Evolutionary conservation across 2,888 invertebrate genomes (phyloP).

Genomic region (Cosmia pyralina): DNA sequence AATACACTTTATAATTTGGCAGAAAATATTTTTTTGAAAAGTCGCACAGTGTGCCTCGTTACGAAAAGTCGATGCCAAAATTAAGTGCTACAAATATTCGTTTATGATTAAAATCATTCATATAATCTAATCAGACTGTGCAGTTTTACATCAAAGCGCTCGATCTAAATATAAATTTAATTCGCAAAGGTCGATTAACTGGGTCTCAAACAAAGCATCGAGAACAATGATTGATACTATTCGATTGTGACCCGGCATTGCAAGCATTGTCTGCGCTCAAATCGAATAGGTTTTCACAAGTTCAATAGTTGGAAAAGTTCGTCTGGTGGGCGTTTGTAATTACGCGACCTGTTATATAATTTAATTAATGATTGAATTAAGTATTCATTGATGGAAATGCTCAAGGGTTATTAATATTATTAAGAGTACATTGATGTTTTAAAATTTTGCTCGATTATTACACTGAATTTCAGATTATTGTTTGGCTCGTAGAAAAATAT

Average conservation of each 20-base stretch:
- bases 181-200: slow-evolving; percentile 61
- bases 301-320: slow-evolving; percentile 55
- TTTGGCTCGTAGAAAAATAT: background rate
- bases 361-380: slow-evolving; percentile 38
- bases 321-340: slow-evolving; percentile 42
- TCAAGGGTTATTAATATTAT: background rate
- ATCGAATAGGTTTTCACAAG: slow-evolving; percentile 61
- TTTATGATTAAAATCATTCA: background rate
- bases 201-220: slow-evolving; percentile 41
- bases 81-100: background rate
- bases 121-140: slow-evolving; percentile 9
- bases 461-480: background rate
- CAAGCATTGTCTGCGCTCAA: slow-evolving; percentile 49
- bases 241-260: slow-evolving; percentile 53
- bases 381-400: slow-evolving; percentile 32
- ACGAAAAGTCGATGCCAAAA: slow-evolving; percentile 5
- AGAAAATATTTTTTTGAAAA: background rate
- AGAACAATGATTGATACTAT: slow-evolving; percentile 58
- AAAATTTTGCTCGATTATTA: background rate
- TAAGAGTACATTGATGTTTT: background rate
- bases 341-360: slow-evolving; percentile 52
- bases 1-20: background rate
- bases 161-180: slow-evolving; percentile 50
- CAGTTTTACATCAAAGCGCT: slow-evolving; percentile 36
- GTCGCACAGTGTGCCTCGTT: background rate